Evolutionary conservation across 1,140 invertebrate species (phyloP), one percentile per base, ranked within the genome.

Genomic region (Coelopa frigida): DNA sequence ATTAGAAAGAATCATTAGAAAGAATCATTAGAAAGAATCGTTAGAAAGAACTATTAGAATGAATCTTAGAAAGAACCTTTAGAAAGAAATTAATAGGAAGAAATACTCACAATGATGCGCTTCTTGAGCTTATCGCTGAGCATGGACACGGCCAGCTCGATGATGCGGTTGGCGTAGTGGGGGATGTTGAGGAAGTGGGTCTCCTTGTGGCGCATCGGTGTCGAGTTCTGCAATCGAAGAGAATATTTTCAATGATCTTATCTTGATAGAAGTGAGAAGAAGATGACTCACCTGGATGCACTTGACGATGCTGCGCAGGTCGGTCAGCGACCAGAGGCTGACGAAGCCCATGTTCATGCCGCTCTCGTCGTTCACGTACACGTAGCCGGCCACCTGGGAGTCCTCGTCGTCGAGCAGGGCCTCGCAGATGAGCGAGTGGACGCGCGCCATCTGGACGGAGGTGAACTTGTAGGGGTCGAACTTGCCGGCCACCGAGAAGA

Each of bases 151-250:
- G 78, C 79, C 59, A 91, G 83, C 57, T 89, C 86, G 41, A 90
- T 82, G 49, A 91, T 75, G 57, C 84, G 82, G 2, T 79, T 78
- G 2, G 85, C 85, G 53, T 79, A 83, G 38, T 77, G 73, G 0
- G 87, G 86, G 39, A 90, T 82, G 59, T 91, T 89, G 17, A 91
- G 72, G 51, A 90, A 85, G 58, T 91, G 87, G 1, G 88, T 85
- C 51, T 84, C 74, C 60, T 91, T 91, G 61, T 90, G 87, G 11
- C 87, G 75, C 78, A 90, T 87, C 1, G 89, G 89, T n/a, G 86
- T 83, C 1, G 86, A 87, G 66, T 86, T 88, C 83, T 87, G 74
- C 73, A 59, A 50, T n/a, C 11, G 24, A 31, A 61, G 55, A 53
- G 50, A 48, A 46, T 27, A 47, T 18, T 45, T 35, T 20, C 35